Evolutionary conservation across 1,140 invertebrate genomes (phyloP).

Genomic region (Heliothis subflexa): DNA sequence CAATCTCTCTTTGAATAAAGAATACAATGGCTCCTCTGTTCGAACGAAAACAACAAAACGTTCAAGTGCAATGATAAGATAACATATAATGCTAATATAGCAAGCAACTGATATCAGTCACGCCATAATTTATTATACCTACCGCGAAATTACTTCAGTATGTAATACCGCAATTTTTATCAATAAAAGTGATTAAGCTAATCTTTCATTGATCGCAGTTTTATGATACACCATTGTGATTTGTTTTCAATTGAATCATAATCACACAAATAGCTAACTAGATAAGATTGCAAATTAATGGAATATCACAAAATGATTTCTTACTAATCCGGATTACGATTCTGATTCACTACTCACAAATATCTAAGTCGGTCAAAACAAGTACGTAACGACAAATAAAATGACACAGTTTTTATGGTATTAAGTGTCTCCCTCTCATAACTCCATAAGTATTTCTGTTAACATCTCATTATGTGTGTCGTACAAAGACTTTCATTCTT

Average conservation of each 20-base stretch:
- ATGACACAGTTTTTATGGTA: neutral
- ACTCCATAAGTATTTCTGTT: slow-evolving; percentile 26
- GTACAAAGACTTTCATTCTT: slow-evolving; percentile 31
- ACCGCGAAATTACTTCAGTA: slow-evolving; percentile 8
- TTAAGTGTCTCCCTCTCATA: neutral
- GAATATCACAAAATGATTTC: neutral
- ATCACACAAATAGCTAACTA: neutral
- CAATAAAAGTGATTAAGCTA: neutral
- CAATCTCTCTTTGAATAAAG: neutral
- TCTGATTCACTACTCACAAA: neutral
- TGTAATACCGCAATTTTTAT: neutral
- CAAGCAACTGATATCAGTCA: neutral
- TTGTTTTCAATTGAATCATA: neutral
- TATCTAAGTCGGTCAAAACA: slow-evolving; percentile 5
- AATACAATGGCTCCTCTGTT: slow-evolving; percentile 32
- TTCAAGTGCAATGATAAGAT: slow-evolving; percentile 42
- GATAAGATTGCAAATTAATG: slow-evolving; percentile 20
- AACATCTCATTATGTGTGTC: slow-evolving; percentile 21
- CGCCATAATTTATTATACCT: neutral
- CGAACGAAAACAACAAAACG: slow-evolving; percentile 38
- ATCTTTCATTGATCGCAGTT: neutral
- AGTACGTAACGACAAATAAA: neutral
- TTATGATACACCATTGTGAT: neutral
- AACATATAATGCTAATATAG: slow-evolving; percentile 4
- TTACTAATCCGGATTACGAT: neutral